These are phyloP conservation scores for Tragelaphus imberbis DNA, from an alignment of 2,113 vertebrate species.

Conservation along the genomic window DNA sequence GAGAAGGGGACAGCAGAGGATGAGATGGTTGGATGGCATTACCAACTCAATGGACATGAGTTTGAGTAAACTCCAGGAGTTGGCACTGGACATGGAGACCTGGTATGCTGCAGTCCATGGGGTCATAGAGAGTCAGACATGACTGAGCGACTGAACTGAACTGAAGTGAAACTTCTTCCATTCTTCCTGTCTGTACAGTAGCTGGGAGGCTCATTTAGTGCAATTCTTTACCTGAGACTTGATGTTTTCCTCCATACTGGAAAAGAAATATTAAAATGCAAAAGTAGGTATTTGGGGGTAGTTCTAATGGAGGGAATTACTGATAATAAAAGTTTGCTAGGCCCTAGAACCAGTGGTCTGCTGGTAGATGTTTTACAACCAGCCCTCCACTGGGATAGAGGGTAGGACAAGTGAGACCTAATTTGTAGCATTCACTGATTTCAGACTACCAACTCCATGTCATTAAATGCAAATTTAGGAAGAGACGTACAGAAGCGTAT, in stretches of 20 bases:
- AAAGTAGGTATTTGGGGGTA: background rate
- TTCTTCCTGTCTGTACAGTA: background rate
- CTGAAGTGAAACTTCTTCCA: background rate
- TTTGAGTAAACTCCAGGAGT: background rate
- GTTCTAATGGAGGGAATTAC: background rate
- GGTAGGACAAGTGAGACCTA: background rate
- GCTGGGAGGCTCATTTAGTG: background rate
- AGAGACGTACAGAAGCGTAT: background rate
- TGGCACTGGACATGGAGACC: background rate
- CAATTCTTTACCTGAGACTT: background rate
- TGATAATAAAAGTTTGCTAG: background rate
- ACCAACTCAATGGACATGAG: background rate
- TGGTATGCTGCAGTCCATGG: background rate
- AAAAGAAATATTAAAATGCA: background rate
- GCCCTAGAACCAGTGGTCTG: background rate
- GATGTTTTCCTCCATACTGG: background rate
- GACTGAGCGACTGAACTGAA: background rate
- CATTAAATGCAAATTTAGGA: background rate
- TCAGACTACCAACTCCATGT: background rate
- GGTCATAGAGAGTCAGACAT: fast-evolving
- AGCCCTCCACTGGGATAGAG: background rate
- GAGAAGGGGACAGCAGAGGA: background rate
- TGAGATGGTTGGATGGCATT: background rate
- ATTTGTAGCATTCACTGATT: background rate
- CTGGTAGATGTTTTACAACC: background rate